Conservation (phyloP, 2,113 vertebrate species). For the Leptocoma aspasia region DNA sequence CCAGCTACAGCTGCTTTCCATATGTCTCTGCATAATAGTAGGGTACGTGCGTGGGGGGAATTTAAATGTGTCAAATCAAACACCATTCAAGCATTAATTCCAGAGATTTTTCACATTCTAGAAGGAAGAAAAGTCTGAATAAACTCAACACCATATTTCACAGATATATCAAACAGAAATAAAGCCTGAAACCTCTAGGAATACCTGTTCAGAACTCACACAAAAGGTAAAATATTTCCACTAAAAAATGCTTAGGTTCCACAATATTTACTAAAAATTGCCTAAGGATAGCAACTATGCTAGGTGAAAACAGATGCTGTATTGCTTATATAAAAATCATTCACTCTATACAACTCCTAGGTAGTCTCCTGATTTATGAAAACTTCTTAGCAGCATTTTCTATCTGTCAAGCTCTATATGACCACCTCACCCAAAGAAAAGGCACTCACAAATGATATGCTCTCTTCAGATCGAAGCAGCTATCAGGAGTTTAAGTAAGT, state of each 20-base stretch:
- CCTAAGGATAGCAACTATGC: neutral
- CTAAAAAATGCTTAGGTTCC: neutral
- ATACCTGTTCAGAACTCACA: neutral
- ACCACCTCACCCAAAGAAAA: neutral
- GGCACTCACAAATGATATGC: neutral
- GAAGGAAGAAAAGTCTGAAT: neutral
- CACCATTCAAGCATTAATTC: neutral
- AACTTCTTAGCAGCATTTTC: neutral
- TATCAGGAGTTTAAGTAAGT: neutral
- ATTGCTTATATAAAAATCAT: neutral
- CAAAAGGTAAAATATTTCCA: neutral
- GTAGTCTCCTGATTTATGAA: neutral
- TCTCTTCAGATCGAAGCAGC: neutral
- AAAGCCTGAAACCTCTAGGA: neutral
- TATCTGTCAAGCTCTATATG: neutral
- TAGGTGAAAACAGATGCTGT: neutral
- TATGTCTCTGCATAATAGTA: neutral
- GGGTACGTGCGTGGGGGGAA: neutral
- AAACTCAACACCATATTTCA: neutral
- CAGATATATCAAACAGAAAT: neutral
- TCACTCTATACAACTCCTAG: neutral
- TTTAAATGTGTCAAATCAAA: slow-evolving; percentile 30
- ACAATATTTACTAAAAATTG: neutral
- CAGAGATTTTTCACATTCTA: neutral
- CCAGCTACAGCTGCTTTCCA: slow-evolving; percentile 38